Evolutionary conservation across 2,888 invertebrate species (phyloP).

Genomic region (Actias luna): DNA sequence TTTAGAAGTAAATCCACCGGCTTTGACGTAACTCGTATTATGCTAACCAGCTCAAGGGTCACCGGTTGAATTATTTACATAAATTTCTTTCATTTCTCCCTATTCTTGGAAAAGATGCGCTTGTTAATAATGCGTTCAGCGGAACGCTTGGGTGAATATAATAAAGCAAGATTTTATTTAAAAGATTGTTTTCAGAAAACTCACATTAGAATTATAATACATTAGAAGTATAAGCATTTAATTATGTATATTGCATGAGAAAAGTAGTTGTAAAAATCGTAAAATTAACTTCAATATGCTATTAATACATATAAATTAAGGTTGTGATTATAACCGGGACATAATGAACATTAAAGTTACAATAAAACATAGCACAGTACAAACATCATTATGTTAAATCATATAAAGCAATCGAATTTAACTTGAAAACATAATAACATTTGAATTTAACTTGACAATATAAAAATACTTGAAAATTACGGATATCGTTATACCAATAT

Average conservation of each 20-base stretch:
- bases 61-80: conserved; percentile 1
- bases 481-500: neutral
- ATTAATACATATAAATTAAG: too few relatives aligned
- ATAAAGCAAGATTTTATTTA: neutral
- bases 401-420: neutral
- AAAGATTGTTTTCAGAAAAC: too few relatives aligned
- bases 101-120: conserved; percentile 1
- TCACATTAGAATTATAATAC: neutral
- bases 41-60: conserved; percentile 5
- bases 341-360: neutral
- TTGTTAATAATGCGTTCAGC: neutral
- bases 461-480: neutral
- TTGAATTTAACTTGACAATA: neutral
- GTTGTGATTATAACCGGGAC: too few relatives aligned
- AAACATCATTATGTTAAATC: neutral
- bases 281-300: too few relatives aligned
- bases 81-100: conserved; percentile 10
- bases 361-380: neutral
- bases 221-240: too few relatives aligned
- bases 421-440: neutral
- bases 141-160: neutral
- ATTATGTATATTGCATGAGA: too few relatives aligned
- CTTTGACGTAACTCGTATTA: conserved; percentile 13
- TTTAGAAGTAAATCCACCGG: conserved; percentile 9
- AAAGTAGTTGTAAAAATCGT: too few relatives aligned